Conservation (phyloP, 2,113 vertebrate species). For the Eonycteris spelaea region DNA sequence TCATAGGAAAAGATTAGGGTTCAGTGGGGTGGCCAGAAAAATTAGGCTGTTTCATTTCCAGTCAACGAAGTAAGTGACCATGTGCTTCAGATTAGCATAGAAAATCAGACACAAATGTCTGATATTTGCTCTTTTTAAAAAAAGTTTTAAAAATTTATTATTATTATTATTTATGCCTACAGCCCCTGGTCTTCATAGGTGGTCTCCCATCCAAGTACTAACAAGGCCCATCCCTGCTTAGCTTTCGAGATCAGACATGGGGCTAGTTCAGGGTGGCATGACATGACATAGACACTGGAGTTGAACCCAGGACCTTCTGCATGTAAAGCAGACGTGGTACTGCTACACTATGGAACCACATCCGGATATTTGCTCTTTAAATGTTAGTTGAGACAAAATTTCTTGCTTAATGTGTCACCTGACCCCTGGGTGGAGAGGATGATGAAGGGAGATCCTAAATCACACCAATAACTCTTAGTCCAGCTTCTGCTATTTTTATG, state of each 20-base stretch:
- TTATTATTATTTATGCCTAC: too few relatives aligned
- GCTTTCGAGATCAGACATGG: too few relatives aligned
- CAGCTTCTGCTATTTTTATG: not conserved
- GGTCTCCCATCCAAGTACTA: too few relatives aligned
- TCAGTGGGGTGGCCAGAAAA: not conserved
- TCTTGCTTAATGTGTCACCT: not conserved
- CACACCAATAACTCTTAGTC: not conserved
- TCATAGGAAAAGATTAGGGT: constrained; percentile 55
- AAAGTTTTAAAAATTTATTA: too few relatives aligned
- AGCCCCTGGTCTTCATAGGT: too few relatives aligned
- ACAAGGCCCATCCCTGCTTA: too few relatives aligned
- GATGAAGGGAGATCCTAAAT: not conserved
- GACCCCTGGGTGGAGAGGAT: not conserved
- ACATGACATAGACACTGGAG: too few relatives aligned
- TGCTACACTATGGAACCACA: too few relatives aligned
- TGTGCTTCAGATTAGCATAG: not conserved
- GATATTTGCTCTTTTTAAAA: not conserved
- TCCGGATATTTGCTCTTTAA: not conserved
- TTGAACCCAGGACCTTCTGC: too few relatives aligned
- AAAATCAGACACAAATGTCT: not conserved
- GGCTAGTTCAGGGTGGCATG: too few relatives aligned
- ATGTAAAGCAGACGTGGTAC: too few relatives aligned
- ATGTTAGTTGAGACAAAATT: not conserved
- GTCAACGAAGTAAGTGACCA: not conserved
- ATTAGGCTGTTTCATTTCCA: not conserved